Conservation (phyloP, 2,113 vertebrate genomes). For the Rynchops niger region DNA sequence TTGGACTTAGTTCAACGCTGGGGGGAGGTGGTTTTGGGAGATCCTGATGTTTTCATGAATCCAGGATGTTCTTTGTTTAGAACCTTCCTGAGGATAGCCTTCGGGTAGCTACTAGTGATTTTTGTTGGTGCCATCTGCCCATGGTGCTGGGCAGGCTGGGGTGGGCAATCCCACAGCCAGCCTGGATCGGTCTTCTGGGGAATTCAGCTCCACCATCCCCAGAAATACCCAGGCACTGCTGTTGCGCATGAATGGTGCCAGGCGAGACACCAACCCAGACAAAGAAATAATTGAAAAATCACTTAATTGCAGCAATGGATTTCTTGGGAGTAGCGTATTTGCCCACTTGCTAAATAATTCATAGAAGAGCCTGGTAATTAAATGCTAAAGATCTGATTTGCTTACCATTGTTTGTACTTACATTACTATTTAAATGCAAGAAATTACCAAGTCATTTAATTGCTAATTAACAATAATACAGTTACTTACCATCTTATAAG, state of each 20-base stretch:
- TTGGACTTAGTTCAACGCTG: not conserved
- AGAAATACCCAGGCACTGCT: fast-evolving
- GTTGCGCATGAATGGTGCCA: not conserved
- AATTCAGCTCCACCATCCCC: not conserved
- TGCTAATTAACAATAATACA: conserved; percentile 43
- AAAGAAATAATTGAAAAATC: not conserved
- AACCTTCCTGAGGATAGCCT: not conserved
- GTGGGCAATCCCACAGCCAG: not conserved
- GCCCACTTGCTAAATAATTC: conserved; percentile 44
- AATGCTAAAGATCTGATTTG: conserved; percentile 27
- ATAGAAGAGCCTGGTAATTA: conserved; percentile 40
- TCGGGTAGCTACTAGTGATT: not conserved
- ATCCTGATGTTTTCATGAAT: not conserved
- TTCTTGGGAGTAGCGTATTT: not conserved
- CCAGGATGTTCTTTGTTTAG: not conserved
- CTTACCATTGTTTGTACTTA: conserved; percentile 23
- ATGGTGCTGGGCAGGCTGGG: not conserved
- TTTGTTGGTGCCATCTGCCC: not conserved
- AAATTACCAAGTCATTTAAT: conserved; percentile 31
- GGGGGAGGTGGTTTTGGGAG: not conserved
- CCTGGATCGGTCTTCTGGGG: not conserved
- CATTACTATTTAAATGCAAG: not conserved
- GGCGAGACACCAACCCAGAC: not conserved
- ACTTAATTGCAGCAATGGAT: not conserved
- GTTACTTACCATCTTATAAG: not conserved